These are phyloP conservation scores for Dicrurus megarhynchus DNA, from an alignment of 2,113 vertebrate species.

Conservation along the genomic window DNA sequence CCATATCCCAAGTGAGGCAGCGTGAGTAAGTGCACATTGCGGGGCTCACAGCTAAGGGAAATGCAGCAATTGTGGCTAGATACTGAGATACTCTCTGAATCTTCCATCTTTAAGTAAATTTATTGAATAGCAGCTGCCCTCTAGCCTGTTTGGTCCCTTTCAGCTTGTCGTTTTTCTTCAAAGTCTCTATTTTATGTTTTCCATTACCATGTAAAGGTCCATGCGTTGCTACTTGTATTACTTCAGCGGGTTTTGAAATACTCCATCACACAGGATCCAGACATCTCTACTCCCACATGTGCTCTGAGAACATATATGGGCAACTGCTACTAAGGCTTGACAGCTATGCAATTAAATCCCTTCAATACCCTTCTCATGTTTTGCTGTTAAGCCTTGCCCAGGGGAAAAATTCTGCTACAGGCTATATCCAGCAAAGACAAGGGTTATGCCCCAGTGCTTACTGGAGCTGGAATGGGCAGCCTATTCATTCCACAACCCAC, in stretches of 20 bases:
- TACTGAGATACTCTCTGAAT: neutral
- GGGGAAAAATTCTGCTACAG: neutral
- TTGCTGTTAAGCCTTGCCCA: neutral
- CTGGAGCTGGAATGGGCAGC: neutral
- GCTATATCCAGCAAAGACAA: neutral
- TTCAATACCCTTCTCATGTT: slow-evolving; percentile 5
- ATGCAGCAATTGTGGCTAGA: neutral
- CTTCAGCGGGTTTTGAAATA: slow-evolving; percentile 17
- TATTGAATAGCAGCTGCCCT: neutral
- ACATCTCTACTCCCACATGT: neutral
- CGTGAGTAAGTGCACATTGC: neutral
- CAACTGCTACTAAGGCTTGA: neutral
- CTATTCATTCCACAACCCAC: accelerated
- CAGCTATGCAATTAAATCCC: slow-evolving; percentile 5
- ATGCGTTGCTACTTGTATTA: neutral
- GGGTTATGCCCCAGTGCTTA: neutral
- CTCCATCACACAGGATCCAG: neutral
- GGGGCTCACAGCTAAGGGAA: neutral
- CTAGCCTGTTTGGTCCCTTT: neutral
- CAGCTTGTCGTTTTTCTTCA: neutral
- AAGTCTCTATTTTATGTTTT: neutral
- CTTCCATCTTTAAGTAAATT: neutral
- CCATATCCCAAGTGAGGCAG: neutral
- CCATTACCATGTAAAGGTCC: neutral
- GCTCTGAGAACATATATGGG: neutral